Evolutionary conservation across 2,888 invertebrate species (phyloP).

Genomic region (Drosophila paramelanica): DNA sequence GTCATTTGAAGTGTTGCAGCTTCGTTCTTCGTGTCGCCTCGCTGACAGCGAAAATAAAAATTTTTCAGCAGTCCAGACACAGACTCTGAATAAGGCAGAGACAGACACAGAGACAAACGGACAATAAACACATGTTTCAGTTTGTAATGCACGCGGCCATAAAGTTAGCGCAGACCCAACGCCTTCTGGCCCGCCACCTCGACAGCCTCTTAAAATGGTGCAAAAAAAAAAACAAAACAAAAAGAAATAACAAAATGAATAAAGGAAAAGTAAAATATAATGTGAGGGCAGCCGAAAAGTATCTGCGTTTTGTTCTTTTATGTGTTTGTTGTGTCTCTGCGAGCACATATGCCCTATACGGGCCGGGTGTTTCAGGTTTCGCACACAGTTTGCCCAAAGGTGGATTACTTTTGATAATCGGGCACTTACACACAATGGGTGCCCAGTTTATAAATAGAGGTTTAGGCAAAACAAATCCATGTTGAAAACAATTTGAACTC

Average conservation of each 20-base stretch:
- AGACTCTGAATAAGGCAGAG: constrained; percentile 10
- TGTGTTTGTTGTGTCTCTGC: constrained; percentile 24
- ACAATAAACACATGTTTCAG: constrained; percentile 82
- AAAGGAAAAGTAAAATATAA: constrained; percentile 44
- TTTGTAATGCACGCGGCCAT: constrained; percentile 77
- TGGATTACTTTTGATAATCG: constrained; percentile 40
- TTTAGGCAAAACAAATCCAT: not conserved
- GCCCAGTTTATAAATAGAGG: constrained; percentile 3
- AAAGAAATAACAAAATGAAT: constrained; percentile 1
- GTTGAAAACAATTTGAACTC: not conserved
- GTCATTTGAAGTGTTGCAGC: constrained; percentile 75
- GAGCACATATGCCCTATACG: constrained; percentile 61
- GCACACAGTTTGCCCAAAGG: constrained; percentile 10
- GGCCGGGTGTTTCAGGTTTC: constrained; percentile 11
- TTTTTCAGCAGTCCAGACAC: constrained; percentile 53
- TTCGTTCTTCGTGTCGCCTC: constrained; percentile 58
- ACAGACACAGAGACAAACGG: constrained; percentile 37
- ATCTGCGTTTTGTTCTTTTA: constrained; percentile 55
- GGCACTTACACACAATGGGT: not conserved
- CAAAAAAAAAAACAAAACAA: constrained; percentile 33
- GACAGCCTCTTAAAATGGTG: constrained; percentile 53
- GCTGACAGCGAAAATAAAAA: constrained; percentile 72
- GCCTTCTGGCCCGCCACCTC: not conserved
- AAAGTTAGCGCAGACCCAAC: constrained; percentile 53
- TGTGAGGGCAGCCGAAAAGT: constrained; percentile 66